Base-by-base conservation (phyloP, 2,113 vertebrate species). In the Nipponia nippon region DNA sequence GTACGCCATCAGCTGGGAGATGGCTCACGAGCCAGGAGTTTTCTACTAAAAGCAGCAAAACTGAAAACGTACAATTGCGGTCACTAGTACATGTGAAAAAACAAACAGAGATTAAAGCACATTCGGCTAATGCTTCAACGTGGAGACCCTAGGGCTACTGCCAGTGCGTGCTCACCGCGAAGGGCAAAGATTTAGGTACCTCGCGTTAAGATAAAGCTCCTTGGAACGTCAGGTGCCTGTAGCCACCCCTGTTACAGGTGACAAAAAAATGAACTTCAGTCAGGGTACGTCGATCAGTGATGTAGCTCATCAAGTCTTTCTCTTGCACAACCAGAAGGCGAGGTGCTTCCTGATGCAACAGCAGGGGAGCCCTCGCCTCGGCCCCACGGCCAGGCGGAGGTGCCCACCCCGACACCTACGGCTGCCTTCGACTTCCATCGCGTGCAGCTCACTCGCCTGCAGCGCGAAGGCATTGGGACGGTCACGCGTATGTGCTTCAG, bases 391-490 rank as follows among this genome's bases (percentile, higher is more conserved):
- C 69, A 7, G 61, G 52, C 73, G 63, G 69, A 61, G 59, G 22
- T 29, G 67, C 46, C 52, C 72, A 19, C 61, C 1, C 4, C 23
- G 65, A 42, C 69, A 70, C n/a, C 89, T 19, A 16, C 47, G 4
- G 58, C 46, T 67, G 67, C 58, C 73, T 38, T 16, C 72, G 36
- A 2, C 77, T 52, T 11, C 26, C 27, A 58, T 17, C 52, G 15
- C 6, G 0, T 0, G 13, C 47, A 46, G 62, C 71, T 58, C 70
- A 6, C 21, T 7, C 3, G 0, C 61, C 78, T 6, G 76, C 85
- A 72, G 58, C 1, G 29, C 0, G 3, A 73, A 29, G 0, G 1
- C 27, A 30, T 0, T 6, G 63, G 29, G 80, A 72, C 0, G 5
- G n/a, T 19, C 49, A 62, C 70, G 11, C 5, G 0, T 0, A 3